Percentiles rank a stretch among this genome's conserved stretches.
Conservation (phyloP, 2,113 vertebrate genomes). For the Macrotis lagotis region DNA sequence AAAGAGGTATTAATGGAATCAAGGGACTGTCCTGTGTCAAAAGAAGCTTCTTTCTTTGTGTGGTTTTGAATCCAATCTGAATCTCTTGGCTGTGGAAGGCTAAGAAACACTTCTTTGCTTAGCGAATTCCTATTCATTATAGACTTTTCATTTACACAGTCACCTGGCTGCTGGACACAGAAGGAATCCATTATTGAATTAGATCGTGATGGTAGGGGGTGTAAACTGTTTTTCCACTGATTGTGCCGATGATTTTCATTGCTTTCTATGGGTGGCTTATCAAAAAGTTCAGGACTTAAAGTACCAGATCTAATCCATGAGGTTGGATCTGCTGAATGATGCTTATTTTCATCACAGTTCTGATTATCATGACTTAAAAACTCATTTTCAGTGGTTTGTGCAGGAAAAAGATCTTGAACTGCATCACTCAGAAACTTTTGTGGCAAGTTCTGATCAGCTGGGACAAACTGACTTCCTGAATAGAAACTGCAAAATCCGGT, state of each 20-base stretch:
- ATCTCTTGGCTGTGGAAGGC: constrained; percentile 85
- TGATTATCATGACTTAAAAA: constrained; percentile 81
- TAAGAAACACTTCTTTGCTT: constrained; percentile 88
- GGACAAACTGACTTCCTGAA: constrained; percentile 94
- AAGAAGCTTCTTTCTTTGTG: constrained; percentile 85
- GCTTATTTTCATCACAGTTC: constrained; percentile 85
- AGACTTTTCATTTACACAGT: constrained; percentile 83
- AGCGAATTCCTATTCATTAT: constrained; percentile 85
- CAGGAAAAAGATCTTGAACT: constrained; percentile 89
- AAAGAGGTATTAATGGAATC: constrained; percentile 89
- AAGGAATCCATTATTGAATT: constrained; percentile 84
- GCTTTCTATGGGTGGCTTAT: constrained; percentile 84
- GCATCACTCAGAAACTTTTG: constrained; percentile 96
- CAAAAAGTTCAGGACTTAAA: constrained; percentile 91
- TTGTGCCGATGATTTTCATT: constrained; percentile 81
- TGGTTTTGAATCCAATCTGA: constrained; percentile 91
- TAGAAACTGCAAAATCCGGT: constrained; percentile 95
- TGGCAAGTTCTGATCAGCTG: constrained; percentile 96
- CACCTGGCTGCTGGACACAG: constrained; percentile 80
- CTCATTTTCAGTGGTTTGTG: constrained; percentile 83
- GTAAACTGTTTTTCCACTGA: constrained; percentile 83
- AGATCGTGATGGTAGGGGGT: constrained; percentile 82
- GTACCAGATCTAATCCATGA: constrained; percentile 83
- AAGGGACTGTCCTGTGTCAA: constrained; percentile 85
- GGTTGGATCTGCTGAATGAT: constrained; percentile 77